Evolutionary conservation across 2,797 vertebrate genomes (phyloP), one percentile per base, ranked within the genome.

Genomic region (Labeo calbasu): DNA sequence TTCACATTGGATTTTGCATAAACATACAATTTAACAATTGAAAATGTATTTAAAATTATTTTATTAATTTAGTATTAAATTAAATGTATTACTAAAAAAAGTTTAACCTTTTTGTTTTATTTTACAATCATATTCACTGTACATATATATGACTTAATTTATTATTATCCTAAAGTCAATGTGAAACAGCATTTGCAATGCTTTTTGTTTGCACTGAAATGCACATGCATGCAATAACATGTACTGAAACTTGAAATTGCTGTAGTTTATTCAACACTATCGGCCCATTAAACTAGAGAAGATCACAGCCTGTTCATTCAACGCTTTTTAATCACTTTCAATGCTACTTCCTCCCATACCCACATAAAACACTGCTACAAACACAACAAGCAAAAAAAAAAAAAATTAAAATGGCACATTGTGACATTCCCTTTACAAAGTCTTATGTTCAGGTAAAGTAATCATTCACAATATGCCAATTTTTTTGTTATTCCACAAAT

Each of bases 301-400:
- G 69, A 46, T 15, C 6, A 72, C n/a, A 6, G 14, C 15, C n/a
- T 28, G 59, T 9, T 78, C 23, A 40, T 17, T 65, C 4, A 32
- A 28, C 19, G 21, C 2, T 59, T 83, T 36, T 83, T 83, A 83
- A 83, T 85, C 13, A 75, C 59, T 84, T 80, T 87, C 19, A 84
- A 46, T 46, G 51, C 23, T 17, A n/a, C 32, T 53, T 78, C 65
- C 53, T 55, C 46, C 77, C 63, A 76, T 15, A 77, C 68, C 40
- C 40, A 77, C 76, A 77, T 72, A 77, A 61, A 79, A 72, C 50
- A 77, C 28, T 59, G 68, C 71, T 55, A 81, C 57, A 84, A 81
- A 75, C 25, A 66, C 65, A 81, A 83, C 23, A 78, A 77, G 25
- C 61, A 75, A 77, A 53, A 25, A 70, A 3, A 82, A 0, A 80